Base-by-base conservation (phyloP, 1,140 invertebrate species). In the Drosophila insularis region DNA sequence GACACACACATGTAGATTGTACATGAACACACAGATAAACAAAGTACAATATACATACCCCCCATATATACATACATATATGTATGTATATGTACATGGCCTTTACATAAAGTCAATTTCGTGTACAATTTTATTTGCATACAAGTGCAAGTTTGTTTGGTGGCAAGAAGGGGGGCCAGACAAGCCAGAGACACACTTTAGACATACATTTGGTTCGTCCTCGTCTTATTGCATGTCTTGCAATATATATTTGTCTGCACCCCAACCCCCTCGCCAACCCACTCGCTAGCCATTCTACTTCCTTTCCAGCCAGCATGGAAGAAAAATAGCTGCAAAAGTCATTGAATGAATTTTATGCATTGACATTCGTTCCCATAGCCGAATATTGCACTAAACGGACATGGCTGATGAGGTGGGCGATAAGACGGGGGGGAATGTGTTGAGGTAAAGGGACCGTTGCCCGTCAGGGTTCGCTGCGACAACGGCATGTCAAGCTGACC, bases 81-180 rank as follows among this genome's bases (percentile, higher is more conserved):
- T 5, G 1, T 6, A 4, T 23, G 27, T 27, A 19, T 13, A 55
- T 56, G 17, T n/a, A 65, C 23, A 53, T 40, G 64, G 60, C 19
- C 37, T 46, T 46, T 77, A 68, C 74, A 77, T 53, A 82, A 86
- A 86, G 75, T 89, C 84, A 87, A 87, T 87, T 86, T 82, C 79
- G 65, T 86, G 82, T 87, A 89, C 82, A 87, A 87, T 86, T 86
- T 86, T 87, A 86, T 86, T 86, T 87, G 82, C 84, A 81, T 78
- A 85, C 70, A 54, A 78, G 74, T 40, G 39, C 59, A 73, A 61
- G 63, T 59, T 19, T 61, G 69, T 32, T 46, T 62, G 71, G 27
- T 17, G 40, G 10, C 2, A 40, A 23, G 56, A 59, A 32, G 53
- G 64, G 72, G 31, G 39, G 35, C 73, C 43, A 76, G 74, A 77